These are phyloP conservation scores for Meda fulgida DNA, from an alignment of 2,797 vertebrate genomes.

Conservation along the genomic window DNA sequence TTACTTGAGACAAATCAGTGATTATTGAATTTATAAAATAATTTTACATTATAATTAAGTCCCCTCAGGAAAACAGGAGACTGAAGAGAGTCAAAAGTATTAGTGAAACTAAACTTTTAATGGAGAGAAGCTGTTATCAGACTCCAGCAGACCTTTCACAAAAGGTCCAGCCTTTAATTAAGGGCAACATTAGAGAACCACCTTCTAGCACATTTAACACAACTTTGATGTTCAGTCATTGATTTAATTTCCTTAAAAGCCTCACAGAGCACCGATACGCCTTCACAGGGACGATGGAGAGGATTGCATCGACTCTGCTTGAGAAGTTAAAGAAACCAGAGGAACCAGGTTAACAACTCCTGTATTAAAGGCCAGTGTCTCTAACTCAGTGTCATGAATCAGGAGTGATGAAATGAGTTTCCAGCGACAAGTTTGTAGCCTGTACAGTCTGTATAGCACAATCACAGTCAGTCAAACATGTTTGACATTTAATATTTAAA, in stretches of 20 bases:
- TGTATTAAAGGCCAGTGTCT: neutral
- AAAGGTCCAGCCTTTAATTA: slow-evolving; percentile 49
- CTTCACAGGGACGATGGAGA: slow-evolving; percentile 5
- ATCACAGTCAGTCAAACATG: neutral
- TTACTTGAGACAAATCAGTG: neutral
- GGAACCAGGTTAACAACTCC: neutral
- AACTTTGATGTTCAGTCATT: slow-evolving; percentile 53
- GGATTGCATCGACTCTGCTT: slow-evolving; percentile 12
- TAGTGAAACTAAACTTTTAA: slow-evolving; percentile 27
- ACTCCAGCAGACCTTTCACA: slow-evolving; percentile 41
- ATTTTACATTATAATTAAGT: neutral
- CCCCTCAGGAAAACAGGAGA: neutral
- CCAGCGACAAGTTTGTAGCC: neutral
- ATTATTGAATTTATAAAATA: neutral
- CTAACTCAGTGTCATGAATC: neutral
- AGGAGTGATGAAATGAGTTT: neutral
- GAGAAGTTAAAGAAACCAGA: slow-evolving; percentile 28
- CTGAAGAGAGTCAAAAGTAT: neutral
- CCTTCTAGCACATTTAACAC: slow-evolving; percentile 52
- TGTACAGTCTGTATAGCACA: neutral
- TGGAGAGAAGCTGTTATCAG: slow-evolving; percentile 23
- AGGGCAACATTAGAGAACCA: slow-evolving; percentile 40
- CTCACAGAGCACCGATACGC: slow-evolving; percentile 29
- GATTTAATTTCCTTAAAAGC: slow-evolving; percentile 58
- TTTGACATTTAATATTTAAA: neutral